Evolutionary conservation across 2,113 vertebrate species (phyloP), one percentile per base, ranked within the genome.

Genomic region (Lethenteron camtschaticum): DNA sequence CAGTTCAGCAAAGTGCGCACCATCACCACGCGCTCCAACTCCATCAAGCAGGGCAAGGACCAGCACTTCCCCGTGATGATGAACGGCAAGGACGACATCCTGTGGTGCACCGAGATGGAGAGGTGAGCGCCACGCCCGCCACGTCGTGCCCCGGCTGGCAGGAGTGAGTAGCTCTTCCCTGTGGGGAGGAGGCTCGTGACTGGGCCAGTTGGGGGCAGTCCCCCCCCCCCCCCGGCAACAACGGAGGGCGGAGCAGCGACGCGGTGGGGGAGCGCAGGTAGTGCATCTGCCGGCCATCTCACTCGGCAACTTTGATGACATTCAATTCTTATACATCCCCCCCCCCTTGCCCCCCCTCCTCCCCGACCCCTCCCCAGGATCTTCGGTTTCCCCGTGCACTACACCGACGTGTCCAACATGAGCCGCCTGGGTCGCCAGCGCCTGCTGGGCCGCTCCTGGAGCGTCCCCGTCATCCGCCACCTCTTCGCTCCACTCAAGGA

Each of bases 21-120:
- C 75, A 97, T 97, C 79, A 96, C 91, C 79, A 97, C 92, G 60
- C 84, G 91, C 81, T 95, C 92, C 71, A 97, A 97, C 76, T 95
- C 92, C 77, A 92, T 95, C 81, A 97, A 97, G 81, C 92, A 97
- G 77, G 90, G 91, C 77, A 97, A 97, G 81, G 92, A 97, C 81
- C 92, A 97, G 83, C 92, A 97, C 72, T 95, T 96, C 78, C 92
- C 92, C 1, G 92, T 97, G 77, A 91, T 80, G 82, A 97, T 96
- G 92, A 97, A 94, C 3, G 91, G 95, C 75, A 97, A 96, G 77
- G 91, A 96, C 71, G 92, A 97, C 82, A 96, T 97, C 71, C 81
- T 97, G 56, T 96, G 92, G 92, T 96, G 90, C 86, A 95, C 90
- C 71, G 92, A 97, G 82, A 96, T 97, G 88, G 90, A 97, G 78